Percentiles rank a stretch among this genome's conserved stretches.
These are phyloP conservation scores for Nezara viridula DNA, from an alignment of 2,888 invertebrate species.

Conservation along the genomic window DNA sequence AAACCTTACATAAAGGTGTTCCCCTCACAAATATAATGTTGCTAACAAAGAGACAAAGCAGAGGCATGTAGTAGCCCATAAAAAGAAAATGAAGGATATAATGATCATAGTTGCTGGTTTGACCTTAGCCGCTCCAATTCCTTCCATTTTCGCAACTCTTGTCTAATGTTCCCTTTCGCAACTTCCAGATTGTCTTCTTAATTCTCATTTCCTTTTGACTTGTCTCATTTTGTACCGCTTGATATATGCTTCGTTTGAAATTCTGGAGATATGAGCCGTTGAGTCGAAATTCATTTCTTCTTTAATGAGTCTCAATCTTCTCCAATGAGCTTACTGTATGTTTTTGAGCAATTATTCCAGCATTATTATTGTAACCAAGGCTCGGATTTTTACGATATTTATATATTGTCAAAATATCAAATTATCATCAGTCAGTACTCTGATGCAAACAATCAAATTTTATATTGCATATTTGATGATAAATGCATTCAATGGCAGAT, in stretches of 20 bases:
- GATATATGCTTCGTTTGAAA: neutral
- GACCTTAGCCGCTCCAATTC: constrained; percentile 45
- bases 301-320: too few relatives aligned
- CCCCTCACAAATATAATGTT: neutral
- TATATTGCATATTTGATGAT: too few relatives aligned
- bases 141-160: constrained; percentile 5
- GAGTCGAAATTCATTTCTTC: neutral
- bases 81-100: constrained; percentile 24
- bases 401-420: too few relatives aligned
- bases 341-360: too few relatives aligned
- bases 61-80: neutral
- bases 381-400: too few relatives aligned
- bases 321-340: too few relatives aligned
- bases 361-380: too few relatives aligned
- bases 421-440: too few relatives aligned
- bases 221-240: neutral
- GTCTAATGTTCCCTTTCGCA: constrained; percentile 13
- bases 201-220: neutral
- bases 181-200: constrained; percentile 3
- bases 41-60: neutral
- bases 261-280: neutral
- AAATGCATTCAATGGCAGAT: too few relatives aligned
- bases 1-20: neutral
- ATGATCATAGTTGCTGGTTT: neutral
- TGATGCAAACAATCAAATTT: too few relatives aligned